Evolutionary conservation across 2,797 vertebrate genomes (phyloP), one percentile per base, ranked within the genome.

Genomic region (Argya squamiceps): DNA sequence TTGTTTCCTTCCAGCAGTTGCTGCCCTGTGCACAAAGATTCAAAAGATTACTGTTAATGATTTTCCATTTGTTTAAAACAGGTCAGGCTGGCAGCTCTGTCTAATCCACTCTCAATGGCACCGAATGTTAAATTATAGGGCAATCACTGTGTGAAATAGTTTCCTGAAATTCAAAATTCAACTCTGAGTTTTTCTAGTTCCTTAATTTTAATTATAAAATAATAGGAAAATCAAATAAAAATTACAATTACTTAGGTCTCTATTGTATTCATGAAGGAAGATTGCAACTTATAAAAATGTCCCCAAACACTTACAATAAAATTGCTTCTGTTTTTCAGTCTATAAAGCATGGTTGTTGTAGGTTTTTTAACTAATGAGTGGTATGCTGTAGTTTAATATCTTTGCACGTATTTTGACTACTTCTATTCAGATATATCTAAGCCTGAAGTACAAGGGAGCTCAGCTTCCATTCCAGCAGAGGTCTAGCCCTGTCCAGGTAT

Each of bases 31-130:
- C 81, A 77, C 34, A 20, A 88, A 96, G 96, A 97, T 97, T 87
- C 96, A 95, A 95, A 97, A 93, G 95, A 96, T 95, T 96, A 88
- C 93, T 95, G 83, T 92, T 97, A 97, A 98, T 97, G 96, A 97
- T 97, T 97, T 97, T 97, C 97, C 86, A 91, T 96, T 96, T 98
- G 93, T 96, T 97, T 97, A 94, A 97, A 97, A 95, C 34, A 96
- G 78, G 90, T 96, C 84, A 30, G 91, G 58, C 93, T 97, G 96
- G 96, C 94, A 97, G 94, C 56, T 94, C 78, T 93, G 88, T 94
- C 87, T 97, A 97, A 98, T 97, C 96, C 88, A 88, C 84, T 93
- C 95, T 96, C 93, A 97, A 7, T 95, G 90, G 84, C 94, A 93
- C 53, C 59, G 77, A 84, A 97, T 50, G 34, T 91, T 96, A 88